These are phyloP conservation scores for Gallinago solitaria DNA, from an alignment of 2,797 vertebrate genomes.

Conservation along the genomic window DNA sequence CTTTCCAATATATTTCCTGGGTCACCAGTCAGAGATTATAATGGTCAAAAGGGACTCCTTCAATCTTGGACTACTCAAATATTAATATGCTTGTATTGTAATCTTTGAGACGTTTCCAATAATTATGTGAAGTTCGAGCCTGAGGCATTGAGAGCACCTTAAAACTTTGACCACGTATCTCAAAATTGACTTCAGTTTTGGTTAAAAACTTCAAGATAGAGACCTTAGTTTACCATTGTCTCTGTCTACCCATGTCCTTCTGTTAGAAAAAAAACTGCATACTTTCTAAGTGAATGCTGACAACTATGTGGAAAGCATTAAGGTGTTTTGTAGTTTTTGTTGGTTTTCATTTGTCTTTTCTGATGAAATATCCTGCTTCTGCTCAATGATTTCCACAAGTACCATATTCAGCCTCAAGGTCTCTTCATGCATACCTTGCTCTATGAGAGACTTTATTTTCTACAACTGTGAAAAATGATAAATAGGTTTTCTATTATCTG, in stretches of 20 bases:
- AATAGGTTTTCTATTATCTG: neutral
- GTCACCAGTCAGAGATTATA: neutral
- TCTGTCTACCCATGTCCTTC: neutral
- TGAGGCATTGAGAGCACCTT: neutral
- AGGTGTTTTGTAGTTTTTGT: neutral
- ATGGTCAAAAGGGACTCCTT: neutral
- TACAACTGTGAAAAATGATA: neutral
- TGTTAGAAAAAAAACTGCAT: neutral
- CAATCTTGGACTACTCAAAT: neutral
- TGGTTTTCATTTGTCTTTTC: neutral
- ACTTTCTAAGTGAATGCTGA: neutral
- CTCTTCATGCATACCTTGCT: neutral
- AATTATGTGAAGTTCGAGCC: neutral
- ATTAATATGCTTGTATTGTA: neutral
- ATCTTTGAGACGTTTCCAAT: neutral
- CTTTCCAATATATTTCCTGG: neutral
- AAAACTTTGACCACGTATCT: neutral
- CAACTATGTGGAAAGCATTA: neutral
- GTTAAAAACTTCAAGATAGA: neutral
- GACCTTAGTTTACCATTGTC: neutral
- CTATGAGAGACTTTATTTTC: neutral
- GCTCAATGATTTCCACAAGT: neutral
- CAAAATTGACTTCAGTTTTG: neutral
- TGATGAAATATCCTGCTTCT: neutral
- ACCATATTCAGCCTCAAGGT: neutral